Evolutionary conservation across 2,888 invertebrate species (phyloP), one percentile per base, ranked within the genome.

Genomic region (Brachyptera putata): DNA sequence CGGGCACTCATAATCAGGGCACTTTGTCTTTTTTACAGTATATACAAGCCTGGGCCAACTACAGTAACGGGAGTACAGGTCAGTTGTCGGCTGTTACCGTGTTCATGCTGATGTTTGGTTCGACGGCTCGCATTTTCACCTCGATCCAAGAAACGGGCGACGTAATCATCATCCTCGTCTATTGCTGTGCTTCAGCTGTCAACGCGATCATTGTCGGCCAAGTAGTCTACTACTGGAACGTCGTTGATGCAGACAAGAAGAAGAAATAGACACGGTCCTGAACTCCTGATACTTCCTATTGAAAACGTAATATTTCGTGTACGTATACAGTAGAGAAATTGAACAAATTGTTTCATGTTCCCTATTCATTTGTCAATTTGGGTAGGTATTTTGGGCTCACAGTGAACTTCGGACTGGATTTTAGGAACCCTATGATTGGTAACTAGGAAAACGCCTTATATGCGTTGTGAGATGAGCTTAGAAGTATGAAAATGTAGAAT

Each of bases 121-220:
- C 95, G 13, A 70, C 91, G 57, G 95, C 96, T 1, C 84, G 99
- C 71, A 94, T 99, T 69, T 98, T 99, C 75, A 99, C 99, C 21
- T 95, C 97, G 0, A 84, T 96, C 49, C 96, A 98, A 77, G 98
- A 99, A 77, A 98, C 99, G 1, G 97, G 96, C 1, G 99, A 99
- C 73, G 75, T 71, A 18, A 85, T 92, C 68, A 84, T 97, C 65
- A 86, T 98, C 58, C 70, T 89, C 7, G 92, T 91, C 21, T 98
- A 89, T 74, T 82, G 85, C 2, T 73, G 81, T 36, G 84, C 87
- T 1, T 70, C 79, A 1, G 22, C 76, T 11, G 80, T 79, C 50
- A 99, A 99, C 76, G 87, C 83, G 39, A 75, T 95, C 3, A 82
- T 99, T 66, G 86, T 91, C 13, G 72, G 80, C 3, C 99, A 99